These are phyloP conservation scores for Trachelus iudaicus DNA, from an alignment of 2,888 invertebrate genomes.

Conservation along the genomic window DNA sequence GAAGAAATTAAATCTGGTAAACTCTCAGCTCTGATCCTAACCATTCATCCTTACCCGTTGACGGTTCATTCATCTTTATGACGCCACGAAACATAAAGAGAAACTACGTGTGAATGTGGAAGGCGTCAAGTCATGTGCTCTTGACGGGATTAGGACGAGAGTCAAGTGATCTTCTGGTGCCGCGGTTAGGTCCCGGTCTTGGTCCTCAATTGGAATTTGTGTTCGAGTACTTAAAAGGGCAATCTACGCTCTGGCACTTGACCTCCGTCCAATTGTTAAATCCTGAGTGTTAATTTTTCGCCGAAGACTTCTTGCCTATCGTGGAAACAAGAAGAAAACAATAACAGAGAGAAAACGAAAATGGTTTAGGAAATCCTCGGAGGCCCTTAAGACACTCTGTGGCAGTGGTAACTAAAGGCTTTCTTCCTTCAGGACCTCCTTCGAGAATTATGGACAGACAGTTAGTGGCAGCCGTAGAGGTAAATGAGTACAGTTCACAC, in stretches of 20 bases:
- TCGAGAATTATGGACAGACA: neutral
- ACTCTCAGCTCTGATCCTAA: neutral
- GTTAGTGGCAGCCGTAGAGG: neutral
- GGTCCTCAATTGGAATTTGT: neutral
- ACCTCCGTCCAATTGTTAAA: neutral
- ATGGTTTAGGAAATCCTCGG: neutral
- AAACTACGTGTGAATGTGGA: neutral
- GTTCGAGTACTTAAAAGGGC: neutral
- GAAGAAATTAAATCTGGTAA: constrained; percentile 2
- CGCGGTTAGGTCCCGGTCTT: neutral
- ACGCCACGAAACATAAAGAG: neutral
- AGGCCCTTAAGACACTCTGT: neutral
- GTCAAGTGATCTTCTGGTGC: constrained; percentile 3
- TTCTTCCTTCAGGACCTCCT: neutral
- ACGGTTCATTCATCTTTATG: constrained; percentile 5
- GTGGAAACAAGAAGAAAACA: neutral
- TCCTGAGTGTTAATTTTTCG: neutral
- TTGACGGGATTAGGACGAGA: neutral
- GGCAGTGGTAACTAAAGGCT: neutral
- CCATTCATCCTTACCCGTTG: neutral
- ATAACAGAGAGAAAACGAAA: neutral
- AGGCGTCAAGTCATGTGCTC: neutral
- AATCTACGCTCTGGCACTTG: neutral
- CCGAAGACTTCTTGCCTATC: neutral
- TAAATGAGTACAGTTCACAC: constrained; percentile 1